These are phyloP conservation scores for Antechinus stuartii DNA, from an alignment of 2,113 vertebrate genomes.

Conservation along the genomic window DNA sequence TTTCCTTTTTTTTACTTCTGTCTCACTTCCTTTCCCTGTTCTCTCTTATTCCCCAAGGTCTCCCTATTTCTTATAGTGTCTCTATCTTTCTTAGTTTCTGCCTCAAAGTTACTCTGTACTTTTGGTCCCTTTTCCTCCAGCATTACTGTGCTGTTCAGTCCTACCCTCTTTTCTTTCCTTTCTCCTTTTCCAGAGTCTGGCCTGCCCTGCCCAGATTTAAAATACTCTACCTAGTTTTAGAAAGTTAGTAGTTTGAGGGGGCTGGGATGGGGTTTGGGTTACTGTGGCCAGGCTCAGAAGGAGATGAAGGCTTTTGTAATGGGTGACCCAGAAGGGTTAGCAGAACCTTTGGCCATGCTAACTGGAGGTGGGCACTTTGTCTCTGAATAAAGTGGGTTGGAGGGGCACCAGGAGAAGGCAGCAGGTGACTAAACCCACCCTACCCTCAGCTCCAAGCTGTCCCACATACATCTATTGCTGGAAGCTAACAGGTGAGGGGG, in stretches of 20 bases:
- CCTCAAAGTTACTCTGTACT: background rate
- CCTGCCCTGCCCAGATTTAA: background rate
- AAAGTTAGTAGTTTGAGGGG: conserved; percentile 2
- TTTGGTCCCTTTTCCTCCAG: background rate
- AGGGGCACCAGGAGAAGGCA: background rate
- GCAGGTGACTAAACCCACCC: background rate
- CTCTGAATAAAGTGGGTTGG: background rate
- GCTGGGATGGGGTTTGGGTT: background rate
- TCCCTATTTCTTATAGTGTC: background rate
- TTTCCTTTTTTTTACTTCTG: background rate
- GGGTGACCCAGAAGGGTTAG: background rate
- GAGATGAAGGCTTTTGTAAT: conserved; percentile 20
- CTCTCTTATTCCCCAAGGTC: background rate
- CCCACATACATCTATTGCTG: background rate
- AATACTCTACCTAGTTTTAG: background rate
- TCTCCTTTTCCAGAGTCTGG: background rate
- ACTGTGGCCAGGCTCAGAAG: background rate
- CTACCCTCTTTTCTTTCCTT: no score
- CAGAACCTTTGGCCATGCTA: conserved; percentile 18
- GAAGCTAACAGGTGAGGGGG: background rate
- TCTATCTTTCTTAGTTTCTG: background rate
- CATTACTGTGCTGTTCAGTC: background rate
- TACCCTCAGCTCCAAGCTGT: background rate
- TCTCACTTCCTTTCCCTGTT: background rate
- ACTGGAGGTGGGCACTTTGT: background rate